Percentiles rank a stretch among this genome's conserved stretches.
Conservation (phyloP, 2,113 vertebrate genomes). For the Abramis brama region DNA sequence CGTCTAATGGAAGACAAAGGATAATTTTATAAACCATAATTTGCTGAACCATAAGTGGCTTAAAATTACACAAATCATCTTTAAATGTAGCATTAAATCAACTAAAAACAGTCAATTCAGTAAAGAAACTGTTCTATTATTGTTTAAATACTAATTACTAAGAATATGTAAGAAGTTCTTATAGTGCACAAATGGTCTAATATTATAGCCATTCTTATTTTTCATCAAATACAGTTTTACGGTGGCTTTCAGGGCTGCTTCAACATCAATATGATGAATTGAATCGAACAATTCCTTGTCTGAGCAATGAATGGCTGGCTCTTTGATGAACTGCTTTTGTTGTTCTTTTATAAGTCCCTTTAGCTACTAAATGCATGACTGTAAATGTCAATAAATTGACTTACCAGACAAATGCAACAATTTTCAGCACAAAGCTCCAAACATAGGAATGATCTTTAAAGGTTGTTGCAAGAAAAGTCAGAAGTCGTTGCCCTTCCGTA, state of each 20-base stretch:
- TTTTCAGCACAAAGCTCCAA: background rate
- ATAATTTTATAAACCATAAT: background rate
- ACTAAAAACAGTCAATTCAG: background rate
- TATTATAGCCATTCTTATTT: no score
- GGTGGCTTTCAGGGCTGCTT: background rate
- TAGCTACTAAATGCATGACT: background rate
- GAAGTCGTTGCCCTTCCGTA: background rate
- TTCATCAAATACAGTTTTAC: no score
- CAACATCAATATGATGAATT: background rate
- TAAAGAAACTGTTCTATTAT: no score
- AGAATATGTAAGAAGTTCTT: no score
- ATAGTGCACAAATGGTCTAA: no score
- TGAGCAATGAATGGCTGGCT: no score
- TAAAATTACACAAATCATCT: background rate
- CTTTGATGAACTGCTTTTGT: no score
- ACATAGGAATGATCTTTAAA: slow-evolving; percentile 6
- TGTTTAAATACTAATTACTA: no score
- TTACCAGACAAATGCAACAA: background rate
- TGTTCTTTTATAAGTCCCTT: no score
- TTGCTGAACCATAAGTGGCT: background rate
- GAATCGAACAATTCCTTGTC: no score
- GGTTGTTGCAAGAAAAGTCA: background rate
- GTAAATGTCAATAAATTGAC: background rate
- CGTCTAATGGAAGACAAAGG: background rate
- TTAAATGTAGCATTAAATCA: background rate